Conservation (phyloP, 2,113 vertebrate species). For the Rattus rattus region DNA sequence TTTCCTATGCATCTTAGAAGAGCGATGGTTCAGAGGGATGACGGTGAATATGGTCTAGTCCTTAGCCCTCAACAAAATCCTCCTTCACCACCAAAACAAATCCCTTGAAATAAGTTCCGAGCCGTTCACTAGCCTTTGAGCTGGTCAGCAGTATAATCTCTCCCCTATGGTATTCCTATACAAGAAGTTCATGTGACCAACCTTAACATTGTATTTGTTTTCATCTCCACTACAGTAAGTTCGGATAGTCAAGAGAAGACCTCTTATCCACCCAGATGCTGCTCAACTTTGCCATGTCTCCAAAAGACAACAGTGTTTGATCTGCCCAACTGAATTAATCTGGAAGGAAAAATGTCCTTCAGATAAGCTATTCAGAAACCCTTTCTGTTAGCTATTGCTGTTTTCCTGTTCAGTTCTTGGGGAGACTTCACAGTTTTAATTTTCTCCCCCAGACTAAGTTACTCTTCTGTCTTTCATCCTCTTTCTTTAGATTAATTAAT, state of each 20-base stretch:
- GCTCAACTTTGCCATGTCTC: not conserved
- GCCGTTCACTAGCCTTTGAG: not conserved
- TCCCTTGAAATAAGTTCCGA: not conserved
- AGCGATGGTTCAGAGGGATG: not conserved
- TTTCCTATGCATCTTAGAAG: not conserved
- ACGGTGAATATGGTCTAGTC: not conserved
- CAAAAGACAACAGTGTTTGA: not conserved
- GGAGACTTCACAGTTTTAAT: not conserved
- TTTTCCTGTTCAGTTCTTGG: conserved; percentile 10
- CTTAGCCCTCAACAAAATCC: not conserved
- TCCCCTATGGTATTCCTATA: not conserved
- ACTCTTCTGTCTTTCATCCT: not conserved
- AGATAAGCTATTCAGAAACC: not conserved
- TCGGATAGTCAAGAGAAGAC: not conserved
- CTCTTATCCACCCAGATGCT: not conserved
- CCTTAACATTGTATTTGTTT: not conserved
- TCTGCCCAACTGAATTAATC: not conserved
- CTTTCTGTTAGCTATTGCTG: not conserved
- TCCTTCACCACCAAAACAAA: not conserved
- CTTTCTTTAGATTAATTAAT: not conserved
- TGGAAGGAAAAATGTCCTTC: not conserved
- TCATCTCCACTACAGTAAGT: not conserved
- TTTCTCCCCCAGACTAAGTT: not conserved
- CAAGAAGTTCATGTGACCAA: not conserved
- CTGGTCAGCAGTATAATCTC: not conserved